Evolutionary conservation across 1,140 invertebrate species (phyloP).

Genomic region (Drosophila melanica): DNA sequence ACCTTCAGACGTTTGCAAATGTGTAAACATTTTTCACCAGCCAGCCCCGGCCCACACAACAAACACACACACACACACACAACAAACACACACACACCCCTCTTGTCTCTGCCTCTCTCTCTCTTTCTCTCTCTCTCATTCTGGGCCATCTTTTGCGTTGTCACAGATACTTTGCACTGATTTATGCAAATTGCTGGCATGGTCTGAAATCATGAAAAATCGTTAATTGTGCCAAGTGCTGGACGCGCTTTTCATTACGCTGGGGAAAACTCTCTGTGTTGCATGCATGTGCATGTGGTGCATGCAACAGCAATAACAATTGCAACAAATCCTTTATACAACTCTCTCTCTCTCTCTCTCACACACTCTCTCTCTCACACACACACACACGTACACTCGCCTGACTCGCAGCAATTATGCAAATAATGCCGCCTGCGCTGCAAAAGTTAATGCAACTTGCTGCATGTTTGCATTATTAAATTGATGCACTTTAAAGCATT

Average conservation of each 20-base stretch:
- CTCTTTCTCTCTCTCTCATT: too few relatives aligned
- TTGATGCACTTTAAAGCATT: conserved; percentile 75
- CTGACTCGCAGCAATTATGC: conserved; percentile 71
- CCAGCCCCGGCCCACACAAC: conserved; percentile 17
- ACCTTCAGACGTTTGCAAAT: conserved; percentile 81
- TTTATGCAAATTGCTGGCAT: conserved; percentile 76
- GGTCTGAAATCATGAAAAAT: conserved; percentile 75
- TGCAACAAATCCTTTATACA: conserved; percentile 14
- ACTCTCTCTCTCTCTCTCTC: conserved; percentile 6
- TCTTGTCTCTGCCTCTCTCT: not conserved
- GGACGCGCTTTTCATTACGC: conserved; percentile 64
- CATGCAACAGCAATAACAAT: conserved; percentile 24
- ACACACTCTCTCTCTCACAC: not conserved
- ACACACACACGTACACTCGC: not conserved
- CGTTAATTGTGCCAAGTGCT: conserved; percentile 80
- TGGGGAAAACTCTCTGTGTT: conserved; percentile 20
- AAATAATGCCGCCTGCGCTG: conserved; percentile 61
- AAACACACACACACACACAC: not conserved
- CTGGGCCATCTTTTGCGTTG: conserved; percentile 48
- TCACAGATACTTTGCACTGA: conserved; percentile 80
- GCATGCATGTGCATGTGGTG: conserved; percentile 46
- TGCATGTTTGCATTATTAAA: conserved; percentile 76
- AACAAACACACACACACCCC: too few relatives aligned
- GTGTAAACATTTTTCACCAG: conserved; percentile 78
- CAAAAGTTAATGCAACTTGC: conserved; percentile 76